Evolutionary conservation across 53 echinoderm and acorn worm genomes (phyloP), one percentile per base, ranked within the genome.

Genomic region (Actinopyga echinites): DNA sequence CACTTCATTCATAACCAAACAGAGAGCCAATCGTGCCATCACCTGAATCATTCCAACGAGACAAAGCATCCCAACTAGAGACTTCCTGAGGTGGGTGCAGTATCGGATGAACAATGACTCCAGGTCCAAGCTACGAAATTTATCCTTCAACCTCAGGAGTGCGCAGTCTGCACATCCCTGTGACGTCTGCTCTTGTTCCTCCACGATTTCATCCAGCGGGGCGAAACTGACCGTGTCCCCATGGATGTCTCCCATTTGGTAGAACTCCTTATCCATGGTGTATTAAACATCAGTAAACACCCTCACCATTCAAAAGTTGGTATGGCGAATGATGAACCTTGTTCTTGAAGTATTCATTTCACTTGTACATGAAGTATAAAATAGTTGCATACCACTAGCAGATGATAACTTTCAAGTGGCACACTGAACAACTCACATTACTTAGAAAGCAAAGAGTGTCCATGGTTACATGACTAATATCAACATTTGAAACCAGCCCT

Each of bases 191-290:
- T 88, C 95, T n/a, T 93, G 67, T 65, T 95, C 93, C 58, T 88
- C 79, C 32, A 95, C 82, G 66, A 95, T 83, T 56, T 95, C 93
- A 53, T 95, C 95, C 42, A 93, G 69, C 25, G 95, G 93, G 6
- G 88, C 93, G 21, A 95, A 95, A 79, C 91, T 93, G 80, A 93
- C 90, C 78, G 88, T 77, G 61, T 95, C 93, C 8, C 95, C 95
- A 23, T 86, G 93, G 42, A 93, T 74, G 63, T 93, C 89, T 22
- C 95, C 91, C 95, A 95, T 93, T 79, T 93, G 90, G 75, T 95
- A 95, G 59, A 88, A 93, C 66, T 95, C 93, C 83, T 89, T 42
- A 77, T 86, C 81, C 83, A 89, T 83, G 49, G 49, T 49, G 49
- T 3, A 17, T 49, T 0, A 5, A 15, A 49, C 56, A 59, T 69